Evolutionary conservation across 1,140 invertebrate genomes (phyloP).

Genomic region (Cotesia vestalis): DNA sequence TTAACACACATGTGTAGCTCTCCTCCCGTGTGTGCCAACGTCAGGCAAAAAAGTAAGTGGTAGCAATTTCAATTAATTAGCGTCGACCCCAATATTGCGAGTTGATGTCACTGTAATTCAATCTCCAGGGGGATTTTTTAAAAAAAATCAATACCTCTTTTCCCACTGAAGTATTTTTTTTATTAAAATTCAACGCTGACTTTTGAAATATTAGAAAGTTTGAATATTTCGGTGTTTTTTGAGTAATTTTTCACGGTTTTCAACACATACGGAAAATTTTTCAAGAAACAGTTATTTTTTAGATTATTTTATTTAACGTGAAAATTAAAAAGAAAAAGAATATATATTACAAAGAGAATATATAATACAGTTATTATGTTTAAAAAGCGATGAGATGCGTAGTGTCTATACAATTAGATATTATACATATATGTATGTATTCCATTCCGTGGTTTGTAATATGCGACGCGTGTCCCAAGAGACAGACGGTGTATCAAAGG

Average conservation of each 20-base stretch:
- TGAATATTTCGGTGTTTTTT: too few relatives aligned
- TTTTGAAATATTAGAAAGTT: too few relatives aligned
- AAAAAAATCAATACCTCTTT: slow-evolving; percentile 23
- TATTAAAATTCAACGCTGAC: too few relatives aligned
- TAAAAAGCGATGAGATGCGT: slow-evolving; percentile 16
- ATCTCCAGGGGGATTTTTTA: slow-evolving; percentile 3
- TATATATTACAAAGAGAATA: slow-evolving; percentile 12
- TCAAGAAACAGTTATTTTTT: background rate
- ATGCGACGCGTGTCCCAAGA: slow-evolving; percentile 53
- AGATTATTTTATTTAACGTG: background rate
- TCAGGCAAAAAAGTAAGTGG: background rate
- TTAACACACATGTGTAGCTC: background rate
- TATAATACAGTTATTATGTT: background rate
- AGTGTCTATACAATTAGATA: slow-evolving; percentile 21
- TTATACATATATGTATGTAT: slow-evolving; percentile 29
- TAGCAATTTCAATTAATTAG: slow-evolving; percentile 36
- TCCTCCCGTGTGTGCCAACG: background rate
- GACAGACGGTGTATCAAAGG: slow-evolving; percentile 58
- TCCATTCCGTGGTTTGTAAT: slow-evolving; percentile 38
- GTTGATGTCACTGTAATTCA: slow-evolving; percentile 33
- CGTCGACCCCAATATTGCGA: slow-evolving; percentile 26
- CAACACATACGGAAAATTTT: too few relatives aligned
- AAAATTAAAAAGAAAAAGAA: background rate
- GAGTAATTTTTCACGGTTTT: too few relatives aligned
- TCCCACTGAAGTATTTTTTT: background rate